Evolutionary conservation across 2,797 vertebrate genomes (phyloP), one percentile per base, ranked within the genome.

Genomic region (Anguilla obscura): DNA sequence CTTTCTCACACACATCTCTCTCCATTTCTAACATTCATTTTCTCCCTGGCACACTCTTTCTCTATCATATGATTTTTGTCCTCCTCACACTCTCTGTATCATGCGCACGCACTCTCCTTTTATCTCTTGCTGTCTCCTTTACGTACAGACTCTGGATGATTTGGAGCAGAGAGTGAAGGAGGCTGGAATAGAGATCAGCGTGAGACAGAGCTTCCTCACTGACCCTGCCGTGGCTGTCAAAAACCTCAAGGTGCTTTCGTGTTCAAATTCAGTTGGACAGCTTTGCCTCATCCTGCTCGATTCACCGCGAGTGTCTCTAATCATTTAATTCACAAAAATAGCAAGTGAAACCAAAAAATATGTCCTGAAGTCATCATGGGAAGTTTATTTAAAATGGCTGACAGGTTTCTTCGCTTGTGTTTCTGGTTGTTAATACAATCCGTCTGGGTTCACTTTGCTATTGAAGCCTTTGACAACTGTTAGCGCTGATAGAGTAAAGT

Each of bases 121-220:
- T 24, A 27, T 30, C n/a, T 54, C 83, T 45, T 54, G 0, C n/a
- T 89, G 86, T 84, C 79, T 86, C 85, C 21, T 36, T 88, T 90
- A 69, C 89, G n/a, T n/a, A 2, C 71, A 99, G 98, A 99, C 98
- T 74, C 94, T 99, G 91, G 98, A 99, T 50, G 98, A 99, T 93
- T 93, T 99, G 90, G 98, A 98, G 93, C 96, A 99, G 90, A 95
- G 98, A 89, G 95, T 96, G 92, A 98, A 97, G 92, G 98, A 99
- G 92, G 98, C 98, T 1, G 97, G 97, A 27, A 97, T 99, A 9
- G 98, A 99, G 94, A 98, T 99, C 93, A 99, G 97, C 33, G 98
- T 99, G 92, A 96, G 98, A 40, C 98, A 99, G 93, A 99, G 98
- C 90, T 99, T 99, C 94, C 98, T 99, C 93, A 98, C 97, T 0